Conservation (phyloP, 2,797 vertebrate species). For the Eulemur coronatus region DNA sequence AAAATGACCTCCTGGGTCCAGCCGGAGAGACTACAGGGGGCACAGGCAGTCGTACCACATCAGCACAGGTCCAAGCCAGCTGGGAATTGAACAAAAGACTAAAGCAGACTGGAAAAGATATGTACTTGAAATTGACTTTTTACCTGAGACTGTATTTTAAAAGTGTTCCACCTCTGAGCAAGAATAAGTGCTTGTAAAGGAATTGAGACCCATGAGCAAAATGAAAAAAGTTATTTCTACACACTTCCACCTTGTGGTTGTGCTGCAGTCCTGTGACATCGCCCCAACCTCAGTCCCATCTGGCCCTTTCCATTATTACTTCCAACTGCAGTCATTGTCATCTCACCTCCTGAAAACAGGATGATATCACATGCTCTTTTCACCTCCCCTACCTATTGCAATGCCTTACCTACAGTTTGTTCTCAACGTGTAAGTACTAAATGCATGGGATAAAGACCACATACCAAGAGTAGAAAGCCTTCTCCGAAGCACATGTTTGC, state of each 20-base stretch:
- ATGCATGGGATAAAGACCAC: neutral
- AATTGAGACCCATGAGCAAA: neutral
- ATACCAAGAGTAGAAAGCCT: neutral
- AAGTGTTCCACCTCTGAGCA: neutral
- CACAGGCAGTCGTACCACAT: neutral
- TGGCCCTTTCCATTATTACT: neutral
- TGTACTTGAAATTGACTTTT: neutral
- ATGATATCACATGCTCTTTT: accelerated
- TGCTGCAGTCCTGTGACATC: neutral
- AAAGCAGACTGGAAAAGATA: neutral
- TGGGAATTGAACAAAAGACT: accelerated
- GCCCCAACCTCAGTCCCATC: too few species aligned
- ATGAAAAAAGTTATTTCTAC: too few species aligned
- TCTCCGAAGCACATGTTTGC: neutral
- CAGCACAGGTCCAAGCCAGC: neutral
- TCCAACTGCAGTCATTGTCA: neutral
- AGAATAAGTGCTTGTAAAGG: neutral
- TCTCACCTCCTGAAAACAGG: neutral
- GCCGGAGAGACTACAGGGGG: neutral
- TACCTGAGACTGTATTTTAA: neutral
- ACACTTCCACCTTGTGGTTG: neutral
- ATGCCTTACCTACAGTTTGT: neutral
- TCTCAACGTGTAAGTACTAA: neutral
- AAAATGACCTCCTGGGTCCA: neutral
- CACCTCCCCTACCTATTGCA: neutral